phyloP scores from a whole-genome alignment of 1,140 invertebrate species.

The Zaprionus lachaisei region DNA sequence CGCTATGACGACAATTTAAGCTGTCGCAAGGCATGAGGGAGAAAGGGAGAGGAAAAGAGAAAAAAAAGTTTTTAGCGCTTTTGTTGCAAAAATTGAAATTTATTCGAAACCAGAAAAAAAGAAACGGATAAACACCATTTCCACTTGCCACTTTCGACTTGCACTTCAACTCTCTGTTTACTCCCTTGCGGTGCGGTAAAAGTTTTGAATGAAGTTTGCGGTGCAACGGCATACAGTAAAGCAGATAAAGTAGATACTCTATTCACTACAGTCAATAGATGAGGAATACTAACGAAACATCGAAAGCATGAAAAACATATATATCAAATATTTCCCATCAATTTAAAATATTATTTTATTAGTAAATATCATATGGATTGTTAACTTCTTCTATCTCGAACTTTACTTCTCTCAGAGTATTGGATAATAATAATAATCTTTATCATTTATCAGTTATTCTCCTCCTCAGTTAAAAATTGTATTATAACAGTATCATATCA shows the following conservation, averaged over 20 bases:
- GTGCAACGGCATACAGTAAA: neutral
- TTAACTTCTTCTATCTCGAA: no score
- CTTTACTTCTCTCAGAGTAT: no score
- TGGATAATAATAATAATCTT: no score
- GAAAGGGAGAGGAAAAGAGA: neutral
- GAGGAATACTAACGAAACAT: neutral
- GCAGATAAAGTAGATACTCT: neutral
- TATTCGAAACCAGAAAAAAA: slow-evolving; percentile 48
- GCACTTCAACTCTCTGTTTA: slow-evolving; percentile 64
- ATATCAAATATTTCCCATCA: neutral
- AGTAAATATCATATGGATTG: no score
- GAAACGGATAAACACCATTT: slow-evolving; percentile 78
- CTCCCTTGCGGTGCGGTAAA: slow-evolving; percentile 13
- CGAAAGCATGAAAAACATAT: neutral
- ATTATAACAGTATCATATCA: neutral
- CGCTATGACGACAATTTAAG: slow-evolving; percentile 65
- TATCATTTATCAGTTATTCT: no score
- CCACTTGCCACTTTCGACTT: slow-evolving; percentile 64
- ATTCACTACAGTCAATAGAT: neutral
- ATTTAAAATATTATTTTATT: no score
- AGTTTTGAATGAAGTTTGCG: slow-evolving; percentile 37
- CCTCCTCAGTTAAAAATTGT: neutral
- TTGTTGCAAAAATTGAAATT: slow-evolving; percentile 75
- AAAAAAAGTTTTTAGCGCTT: slow-evolving; percentile 57
- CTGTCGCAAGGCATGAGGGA: slow-evolving; percentile 51